Percentiles rank a stretch among this genome's conserved stretches.
phyloP scores from a whole-genome alignment of 2,113 vertebrate genomes.

The Phainopepla nitens region DNA sequence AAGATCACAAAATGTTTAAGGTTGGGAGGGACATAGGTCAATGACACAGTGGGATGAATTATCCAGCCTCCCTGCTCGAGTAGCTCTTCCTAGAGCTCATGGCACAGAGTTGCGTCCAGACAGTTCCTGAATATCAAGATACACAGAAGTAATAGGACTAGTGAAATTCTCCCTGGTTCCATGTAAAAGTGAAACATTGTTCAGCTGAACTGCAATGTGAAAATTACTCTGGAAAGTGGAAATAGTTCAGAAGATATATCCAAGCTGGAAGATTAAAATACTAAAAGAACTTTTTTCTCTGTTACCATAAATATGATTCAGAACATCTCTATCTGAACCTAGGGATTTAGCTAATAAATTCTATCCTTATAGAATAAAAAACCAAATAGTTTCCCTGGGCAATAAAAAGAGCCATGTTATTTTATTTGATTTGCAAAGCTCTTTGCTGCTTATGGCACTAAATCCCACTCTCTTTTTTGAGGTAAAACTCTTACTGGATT shows the following conservation, averaged over 20 bases:
- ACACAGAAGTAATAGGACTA: background rate
- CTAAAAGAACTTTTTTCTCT: constrained; percentile 26
- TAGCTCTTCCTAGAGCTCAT: background rate
- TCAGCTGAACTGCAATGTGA: background rate
- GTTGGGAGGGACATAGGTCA: background rate
- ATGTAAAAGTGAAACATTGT: background rate
- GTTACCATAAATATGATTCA: constrained; percentile 25
- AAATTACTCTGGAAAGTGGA: constrained; percentile 23
- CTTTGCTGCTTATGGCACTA: background rate
- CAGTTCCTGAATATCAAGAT: background rate
- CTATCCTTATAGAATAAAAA: constrained; percentile 5
- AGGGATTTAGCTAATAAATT: constrained; percentile 43
- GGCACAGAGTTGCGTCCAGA: no score
- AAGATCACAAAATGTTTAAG: background rate
- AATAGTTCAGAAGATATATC: constrained; percentile 48
- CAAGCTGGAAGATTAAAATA: constrained; percentile 28
- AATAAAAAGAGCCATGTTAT: background rate
- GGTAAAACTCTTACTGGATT: background rate
- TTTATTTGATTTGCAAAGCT: constrained; percentile 7
- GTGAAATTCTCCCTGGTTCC: background rate
- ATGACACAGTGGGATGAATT: background rate
- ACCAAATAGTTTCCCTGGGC: background rate
- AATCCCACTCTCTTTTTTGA: background rate
- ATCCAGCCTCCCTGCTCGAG: background rate
- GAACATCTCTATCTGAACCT: constrained; percentile 13